Evolutionary conservation across 2,888 invertebrate genomes (phyloP).

Genomic region (Limnephilus marmoratus): DNA sequence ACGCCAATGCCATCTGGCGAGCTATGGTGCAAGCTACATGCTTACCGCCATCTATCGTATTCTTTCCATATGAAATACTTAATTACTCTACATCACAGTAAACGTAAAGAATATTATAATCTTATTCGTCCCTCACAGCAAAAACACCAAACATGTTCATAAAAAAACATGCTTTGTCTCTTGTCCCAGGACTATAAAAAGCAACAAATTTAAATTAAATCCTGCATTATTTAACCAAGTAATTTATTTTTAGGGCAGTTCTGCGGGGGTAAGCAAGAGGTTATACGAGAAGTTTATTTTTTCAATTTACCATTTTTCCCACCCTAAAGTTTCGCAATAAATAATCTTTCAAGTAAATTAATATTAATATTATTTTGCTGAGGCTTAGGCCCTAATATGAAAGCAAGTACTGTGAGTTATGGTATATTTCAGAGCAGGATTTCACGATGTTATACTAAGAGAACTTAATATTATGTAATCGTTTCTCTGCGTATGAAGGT

Average conservation of each 20-base stretch:
- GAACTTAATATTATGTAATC: too few species aligned
- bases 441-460: not conserved
- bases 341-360: not conserved
- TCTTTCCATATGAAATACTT: too few species aligned
- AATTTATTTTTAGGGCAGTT: not conserved
- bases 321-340: slow-evolving; percentile 16
- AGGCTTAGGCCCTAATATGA: not conserved
- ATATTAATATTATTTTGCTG: not conserved
- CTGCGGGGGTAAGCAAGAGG: not conserved
- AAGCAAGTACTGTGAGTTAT: slow-evolving; percentile 4
- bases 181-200: not conserved
- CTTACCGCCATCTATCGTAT: too few species aligned
- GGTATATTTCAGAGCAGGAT: not conserved
- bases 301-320: not conserved
- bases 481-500: too few species aligned
- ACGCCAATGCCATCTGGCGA: too few species aligned
- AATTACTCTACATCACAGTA: too few species aligned
- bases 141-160: not conserved
- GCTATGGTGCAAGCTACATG: too few species aligned
- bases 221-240: not conserved
- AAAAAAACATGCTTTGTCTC: not conserved
- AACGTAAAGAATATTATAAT: too few species aligned
- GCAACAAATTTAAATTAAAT: not conserved
- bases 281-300: not conserved
- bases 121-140: not conserved